phyloP scores from a whole-genome alignment of 2,888 invertebrate species.

The Prosopocoilus inquinatus region DNA sequence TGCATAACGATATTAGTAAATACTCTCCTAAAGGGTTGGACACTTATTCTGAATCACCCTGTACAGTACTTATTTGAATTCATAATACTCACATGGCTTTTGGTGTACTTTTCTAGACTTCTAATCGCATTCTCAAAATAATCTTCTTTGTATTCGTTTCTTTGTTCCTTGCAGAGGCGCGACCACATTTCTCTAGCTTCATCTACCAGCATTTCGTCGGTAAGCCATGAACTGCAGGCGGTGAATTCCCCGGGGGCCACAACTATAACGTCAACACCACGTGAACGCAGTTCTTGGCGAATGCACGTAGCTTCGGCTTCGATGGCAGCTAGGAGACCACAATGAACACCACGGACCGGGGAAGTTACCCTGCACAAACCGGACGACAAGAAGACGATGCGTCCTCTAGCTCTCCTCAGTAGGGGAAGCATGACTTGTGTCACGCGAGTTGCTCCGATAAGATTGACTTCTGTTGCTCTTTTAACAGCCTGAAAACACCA shows the following conservation, averaged over 20 bases:
- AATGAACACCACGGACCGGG: constrained; percentile 79
- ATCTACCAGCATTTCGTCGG: constrained; percentile 54
- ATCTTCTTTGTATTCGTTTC: constrained; percentile 76
- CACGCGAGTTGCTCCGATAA: constrained; percentile 64
- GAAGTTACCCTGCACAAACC: constrained; percentile 77
- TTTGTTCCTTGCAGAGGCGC: constrained; percentile 72
- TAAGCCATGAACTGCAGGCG: constrained; percentile 76
- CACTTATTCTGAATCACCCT: no score
- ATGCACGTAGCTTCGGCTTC: constrained; percentile 79
- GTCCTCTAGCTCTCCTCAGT: constrained; percentile 73
- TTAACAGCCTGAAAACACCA: constrained; percentile 41
- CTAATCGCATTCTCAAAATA: constrained; percentile 79
- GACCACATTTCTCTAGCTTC: constrained; percentile 82
- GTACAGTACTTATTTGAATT: no score
- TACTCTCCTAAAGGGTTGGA: no score
- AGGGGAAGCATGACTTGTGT: constrained; percentile 76
- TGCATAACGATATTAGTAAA: no score
- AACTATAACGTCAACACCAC: constrained; percentile 80
- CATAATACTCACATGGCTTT: constrained; percentile 58
- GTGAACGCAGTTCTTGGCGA: constrained; percentile 73
- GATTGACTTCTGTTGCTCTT: constrained; percentile 72
- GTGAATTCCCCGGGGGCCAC: constrained; percentile 84
- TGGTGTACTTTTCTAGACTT: constrained; percentile 76
- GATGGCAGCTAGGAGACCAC: constrained; percentile 73
- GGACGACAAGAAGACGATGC: constrained; percentile 77